Evolutionary conservation across 2,797 vertebrate genomes (phyloP).

Genomic region (Phoeniculus purpureus): DNA sequence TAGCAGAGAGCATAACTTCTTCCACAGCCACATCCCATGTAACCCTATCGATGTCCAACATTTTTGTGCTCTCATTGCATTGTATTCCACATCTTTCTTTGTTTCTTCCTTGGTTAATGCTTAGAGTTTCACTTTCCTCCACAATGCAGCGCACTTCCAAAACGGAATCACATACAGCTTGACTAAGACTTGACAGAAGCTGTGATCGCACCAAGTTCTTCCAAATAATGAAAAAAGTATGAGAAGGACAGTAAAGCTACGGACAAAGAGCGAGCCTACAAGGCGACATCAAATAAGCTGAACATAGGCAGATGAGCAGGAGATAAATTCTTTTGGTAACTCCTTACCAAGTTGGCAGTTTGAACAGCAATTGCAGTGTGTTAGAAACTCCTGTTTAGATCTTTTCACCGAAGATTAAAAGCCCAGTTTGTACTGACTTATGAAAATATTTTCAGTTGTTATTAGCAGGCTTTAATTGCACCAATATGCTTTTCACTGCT

Average conservation of each 20-base stretch:
- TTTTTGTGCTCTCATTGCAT: accelerated
- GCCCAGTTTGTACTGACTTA: conserved; percentile 49
- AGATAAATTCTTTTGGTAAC: conserved; percentile 46
- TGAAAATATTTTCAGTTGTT: conserved; percentile 65
- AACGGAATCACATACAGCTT: neutral
- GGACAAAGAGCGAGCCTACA: conserved; percentile 5
- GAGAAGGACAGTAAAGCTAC: conserved; percentile 23
- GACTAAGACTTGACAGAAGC: conserved; percentile 17
- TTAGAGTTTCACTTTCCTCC: neutral
- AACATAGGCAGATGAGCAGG: conserved; percentile 15
- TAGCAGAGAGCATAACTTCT: neutral
- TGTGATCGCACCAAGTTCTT: neutral
- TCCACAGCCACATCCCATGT: neutral
- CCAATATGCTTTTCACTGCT: conserved; percentile 58
- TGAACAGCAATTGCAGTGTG: conserved; percentile 30
- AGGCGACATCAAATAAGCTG: neutral
- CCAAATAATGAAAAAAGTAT: conserved; percentile 7
- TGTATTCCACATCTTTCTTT: neutral
- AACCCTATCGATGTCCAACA: neutral
- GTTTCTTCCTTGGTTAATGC: neutral
- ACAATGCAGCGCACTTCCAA: neutral
- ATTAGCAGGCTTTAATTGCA: conserved; percentile 63
- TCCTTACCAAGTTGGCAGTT: conserved; percentile 15
- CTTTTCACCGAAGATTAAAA: conserved; percentile 64
- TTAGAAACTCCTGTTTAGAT: conserved; percentile 53